Evolutionary conservation across 2,113 vertebrate species (phyloP).

Genomic region (Manacus vitellinus): DNA sequence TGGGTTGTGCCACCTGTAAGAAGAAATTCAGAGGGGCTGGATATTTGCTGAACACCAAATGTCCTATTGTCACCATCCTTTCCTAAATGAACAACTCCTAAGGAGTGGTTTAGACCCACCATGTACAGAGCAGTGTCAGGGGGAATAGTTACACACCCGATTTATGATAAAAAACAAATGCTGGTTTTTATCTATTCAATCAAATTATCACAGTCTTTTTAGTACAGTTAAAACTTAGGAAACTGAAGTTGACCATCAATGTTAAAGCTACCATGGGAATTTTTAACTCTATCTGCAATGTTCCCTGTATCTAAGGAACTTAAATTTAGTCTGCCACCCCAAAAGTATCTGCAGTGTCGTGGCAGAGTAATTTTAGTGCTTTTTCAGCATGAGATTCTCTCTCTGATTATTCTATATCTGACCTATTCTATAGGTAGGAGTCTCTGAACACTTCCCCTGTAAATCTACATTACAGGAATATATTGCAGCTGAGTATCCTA

Average conservation of each 20-base stretch:
- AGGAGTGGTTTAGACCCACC: background rate
- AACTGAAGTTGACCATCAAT: background rate
- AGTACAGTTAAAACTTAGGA: background rate
- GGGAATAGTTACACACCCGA: background rate
- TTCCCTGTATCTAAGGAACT: background rate
- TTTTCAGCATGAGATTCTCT: background rate
- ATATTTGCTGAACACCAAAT: background rate
- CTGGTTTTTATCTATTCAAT: background rate
- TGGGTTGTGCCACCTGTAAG: background rate
- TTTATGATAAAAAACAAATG: fast-evolving
- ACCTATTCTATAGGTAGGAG: background rate
- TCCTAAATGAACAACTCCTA: background rate
- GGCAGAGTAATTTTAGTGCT: background rate
- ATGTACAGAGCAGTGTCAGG: fast-evolving
- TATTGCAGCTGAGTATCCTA: background rate
- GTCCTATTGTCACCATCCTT: background rate
- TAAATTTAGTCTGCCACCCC: background rate
- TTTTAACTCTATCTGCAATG: background rate
- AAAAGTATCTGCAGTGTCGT: background rate
- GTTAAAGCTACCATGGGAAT: background rate
- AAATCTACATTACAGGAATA: background rate
- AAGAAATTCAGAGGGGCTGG: background rate
- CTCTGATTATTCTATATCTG: background rate
- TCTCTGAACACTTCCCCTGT: background rate
- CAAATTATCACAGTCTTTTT: background rate